Conservation (phyloP, 2,888 invertebrate genomes). For the Platynereis dumerilii region DNA sequence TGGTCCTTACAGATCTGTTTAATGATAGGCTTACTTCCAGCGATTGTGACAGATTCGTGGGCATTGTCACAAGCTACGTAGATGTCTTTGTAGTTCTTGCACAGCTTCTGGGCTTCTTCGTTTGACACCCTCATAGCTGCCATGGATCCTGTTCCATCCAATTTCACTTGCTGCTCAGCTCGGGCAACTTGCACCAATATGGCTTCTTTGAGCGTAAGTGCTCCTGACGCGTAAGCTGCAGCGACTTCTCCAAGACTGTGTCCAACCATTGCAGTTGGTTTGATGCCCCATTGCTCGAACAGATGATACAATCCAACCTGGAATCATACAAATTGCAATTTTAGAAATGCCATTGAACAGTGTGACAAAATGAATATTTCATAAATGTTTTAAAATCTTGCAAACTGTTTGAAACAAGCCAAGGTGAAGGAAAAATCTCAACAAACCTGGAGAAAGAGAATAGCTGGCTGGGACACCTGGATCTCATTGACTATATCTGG, state of each 20-base stretch:
- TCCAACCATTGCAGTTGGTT: slow-evolving; percentile 22
- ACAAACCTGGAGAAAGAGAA: slow-evolving; percentile 15
- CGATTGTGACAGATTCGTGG: slow-evolving; percentile 25
- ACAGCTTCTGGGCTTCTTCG: slow-evolving; percentile 23
- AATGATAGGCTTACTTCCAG: slow-evolving; percentile 26
- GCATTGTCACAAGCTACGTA: slow-evolving; percentile 33
- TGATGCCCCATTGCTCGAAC: slow-evolving; percentile 22
- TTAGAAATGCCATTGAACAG: no score
- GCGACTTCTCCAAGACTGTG: slow-evolving; percentile 31
- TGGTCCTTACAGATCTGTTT: slow-evolving; percentile 14
- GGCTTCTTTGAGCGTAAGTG: slow-evolving; percentile 26
- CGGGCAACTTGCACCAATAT: slow-evolving; percentile 16
- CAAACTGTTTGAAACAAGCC: no score
- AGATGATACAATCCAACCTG: slow-evolving; percentile 19
- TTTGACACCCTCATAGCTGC: slow-evolving; percentile 26
- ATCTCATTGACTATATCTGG: slow-evolving; percentile 13
- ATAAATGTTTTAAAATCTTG: no score
- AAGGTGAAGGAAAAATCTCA: no score
- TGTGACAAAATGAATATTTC: no score
- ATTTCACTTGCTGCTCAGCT: slow-evolving; percentile 18
- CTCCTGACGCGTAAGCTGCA: slow-evolving; percentile 25
- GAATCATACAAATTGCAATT: no score
- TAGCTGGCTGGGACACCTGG: slow-evolving; percentile 21
- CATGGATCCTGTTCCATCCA: slow-evolving; percentile 33
- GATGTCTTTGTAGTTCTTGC: slow-evolving; percentile 18